Base-by-base conservation (phyloP, 2,797 vertebrate genomes). In the Apodemus agrarius region DNA sequence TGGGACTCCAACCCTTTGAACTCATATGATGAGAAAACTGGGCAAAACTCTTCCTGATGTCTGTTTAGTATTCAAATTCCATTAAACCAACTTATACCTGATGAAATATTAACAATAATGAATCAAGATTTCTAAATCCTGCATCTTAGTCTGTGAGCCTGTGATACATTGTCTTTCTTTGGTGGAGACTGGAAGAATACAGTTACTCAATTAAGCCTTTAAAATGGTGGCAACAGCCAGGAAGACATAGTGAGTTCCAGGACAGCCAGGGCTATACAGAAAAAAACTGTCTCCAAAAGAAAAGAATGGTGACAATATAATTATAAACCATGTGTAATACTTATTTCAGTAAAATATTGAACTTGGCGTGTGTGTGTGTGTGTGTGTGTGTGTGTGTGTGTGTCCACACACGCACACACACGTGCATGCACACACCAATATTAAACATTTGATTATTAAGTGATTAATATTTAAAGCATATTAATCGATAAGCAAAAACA, bases 391-490 rank as follows among this genome's bases (percentile, higher is more conserved):
- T 6, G 46, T 46, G 46, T 46, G 49, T 49, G 49, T 10, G 49
- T 49, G 49, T 49, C 6, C 10, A 3, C 4, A 4, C 19, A 5
- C 10, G 49, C 10, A 9, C 49, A 11, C 8, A 9, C 49, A 11
- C 10, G 8, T 49, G 49, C 49, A 11, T 11, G 49, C 49, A 8
- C 12, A 11, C 11, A 11, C 49, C 49, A 52, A 37, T 69, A 86
- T 54, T 37, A 54, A 72, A 52, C 34, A 86, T 87, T 87, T 93
- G 92, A 96, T 63, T 22, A 88, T 43, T 61, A 76, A 52, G 8
- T 80, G 19, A 81, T 74, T 22, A 85, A 49, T 59, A 79, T 72
- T 89, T 90, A 94, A 81, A 91, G 86, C 10, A 84, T 54, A 49
- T 79, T 93, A 91, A 26, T 80, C 43, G 84, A 89, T 78, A 89